phyloP scores from a whole-genome alignment of 2,113 vertebrate genomes.

The Chamaetylas fuelleborni region DNA sequence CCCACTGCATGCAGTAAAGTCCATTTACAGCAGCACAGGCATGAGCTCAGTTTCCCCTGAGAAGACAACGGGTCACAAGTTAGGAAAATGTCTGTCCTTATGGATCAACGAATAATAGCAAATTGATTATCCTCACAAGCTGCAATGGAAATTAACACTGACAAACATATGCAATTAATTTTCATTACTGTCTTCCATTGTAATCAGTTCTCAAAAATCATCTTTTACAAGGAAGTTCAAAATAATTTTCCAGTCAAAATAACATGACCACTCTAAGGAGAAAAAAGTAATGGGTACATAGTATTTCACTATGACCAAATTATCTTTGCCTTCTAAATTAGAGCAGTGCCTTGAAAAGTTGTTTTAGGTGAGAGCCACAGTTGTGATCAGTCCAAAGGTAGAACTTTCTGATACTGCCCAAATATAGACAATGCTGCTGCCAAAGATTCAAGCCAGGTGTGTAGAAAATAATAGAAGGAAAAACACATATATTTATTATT shows the following conservation, averaged over 20 bases:
- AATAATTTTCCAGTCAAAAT: neutral
- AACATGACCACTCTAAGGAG: neutral
- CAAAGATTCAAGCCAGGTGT: neutral
- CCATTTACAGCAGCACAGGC: neutral
- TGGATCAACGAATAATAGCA: neutral
- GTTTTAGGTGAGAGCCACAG: neutral
- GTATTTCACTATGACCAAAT: neutral
- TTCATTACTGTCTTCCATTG: neutral
- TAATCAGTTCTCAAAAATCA: neutral
- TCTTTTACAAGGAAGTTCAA: neutral
- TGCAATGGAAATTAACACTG: neutral
- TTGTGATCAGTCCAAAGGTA: neutral
- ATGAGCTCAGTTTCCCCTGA: neutral
- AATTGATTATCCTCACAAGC: neutral
- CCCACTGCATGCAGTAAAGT: neutral
- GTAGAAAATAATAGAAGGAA: neutral
- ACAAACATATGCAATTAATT: neutral
- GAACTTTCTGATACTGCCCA: neutral
- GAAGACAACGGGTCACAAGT: neutral
- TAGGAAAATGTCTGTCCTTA: neutral
- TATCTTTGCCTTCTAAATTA: neutral
- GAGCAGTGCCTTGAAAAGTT: neutral
- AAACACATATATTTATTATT: neutral
- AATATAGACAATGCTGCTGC: neutral
- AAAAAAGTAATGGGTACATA: neutral